Percentiles rank a stretch among this genome's conserved stretches.
These are phyloP conservation scores for Eleutherodactylus coqui DNA, from an alignment of 2,797 vertebrate genomes.

Conservation along the genomic window DNA sequence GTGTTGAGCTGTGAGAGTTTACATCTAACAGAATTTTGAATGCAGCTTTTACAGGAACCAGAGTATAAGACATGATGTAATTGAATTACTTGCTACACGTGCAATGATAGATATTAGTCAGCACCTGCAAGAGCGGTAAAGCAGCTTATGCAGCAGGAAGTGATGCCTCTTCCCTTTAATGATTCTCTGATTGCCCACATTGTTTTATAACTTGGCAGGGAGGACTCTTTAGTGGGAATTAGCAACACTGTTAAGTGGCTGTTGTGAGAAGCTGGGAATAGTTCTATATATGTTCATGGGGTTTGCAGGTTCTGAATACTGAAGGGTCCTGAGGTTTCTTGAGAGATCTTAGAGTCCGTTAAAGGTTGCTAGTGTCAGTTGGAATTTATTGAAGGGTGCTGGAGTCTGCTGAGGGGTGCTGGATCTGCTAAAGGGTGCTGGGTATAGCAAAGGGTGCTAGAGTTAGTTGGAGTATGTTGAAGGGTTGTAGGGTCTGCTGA, in stretches of 20 bases:
- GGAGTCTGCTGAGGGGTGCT: background rate
- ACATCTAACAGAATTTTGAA: background rate
- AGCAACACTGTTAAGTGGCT: background rate
- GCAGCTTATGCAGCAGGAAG: too few relatives aligned
- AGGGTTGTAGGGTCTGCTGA: background rate
- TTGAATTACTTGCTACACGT: background rate
- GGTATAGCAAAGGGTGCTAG: background rate
- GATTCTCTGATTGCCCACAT: too few relatives aligned
- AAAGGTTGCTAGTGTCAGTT: too few relatives aligned
- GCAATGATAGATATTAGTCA: background rate
- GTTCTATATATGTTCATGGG: background rate
- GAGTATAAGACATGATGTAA: background rate
- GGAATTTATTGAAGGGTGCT: background rate
- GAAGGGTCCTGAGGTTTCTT: background rate
- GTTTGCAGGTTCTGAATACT: background rate
- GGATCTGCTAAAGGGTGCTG: too few relatives aligned
- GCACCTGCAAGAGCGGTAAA: too few relatives aligned
- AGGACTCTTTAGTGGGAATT: background rate
- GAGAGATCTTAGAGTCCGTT: background rate
- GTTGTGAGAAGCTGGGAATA: background rate
- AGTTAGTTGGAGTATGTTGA: background rate
- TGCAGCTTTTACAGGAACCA: background rate
- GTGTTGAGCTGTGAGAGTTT: background rate
- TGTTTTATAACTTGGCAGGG: background rate
- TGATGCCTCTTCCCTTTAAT: too few relatives aligned